Percentiles rank a stretch among this genome's conserved stretches.
phyloP scores from a whole-genome alignment of 2,113 vertebrate genomes.

The Triplophysa rosa region DNA sequence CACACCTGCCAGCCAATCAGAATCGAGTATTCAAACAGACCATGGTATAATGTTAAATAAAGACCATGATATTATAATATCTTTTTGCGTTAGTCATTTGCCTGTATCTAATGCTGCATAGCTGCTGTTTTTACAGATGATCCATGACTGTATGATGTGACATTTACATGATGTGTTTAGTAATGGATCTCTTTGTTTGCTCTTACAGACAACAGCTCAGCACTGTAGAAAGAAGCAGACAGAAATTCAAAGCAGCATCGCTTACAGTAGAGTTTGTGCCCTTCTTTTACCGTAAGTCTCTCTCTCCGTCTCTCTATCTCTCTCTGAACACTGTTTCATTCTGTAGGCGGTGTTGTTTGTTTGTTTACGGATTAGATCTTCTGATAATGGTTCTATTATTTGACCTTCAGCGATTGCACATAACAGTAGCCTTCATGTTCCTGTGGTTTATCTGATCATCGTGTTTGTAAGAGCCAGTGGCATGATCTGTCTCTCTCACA shows the following conservation, averaged over 20 bases:
- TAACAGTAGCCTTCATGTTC: slow-evolving; percentile 50
- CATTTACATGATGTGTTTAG: not conserved
- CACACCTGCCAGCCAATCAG: too few relatives aligned
- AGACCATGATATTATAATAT: too few relatives aligned
- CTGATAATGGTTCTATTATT: slow-evolving; percentile 58
- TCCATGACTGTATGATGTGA: not conserved
- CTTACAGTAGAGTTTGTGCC: slow-evolving; percentile 97
- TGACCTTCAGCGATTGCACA: slow-evolving; percentile 45
- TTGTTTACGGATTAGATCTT: slow-evolving; percentile 54
- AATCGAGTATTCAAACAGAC: too few relatives aligned
- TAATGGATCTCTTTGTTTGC: slow-evolving; percentile 19
- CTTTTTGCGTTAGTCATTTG: not conserved
- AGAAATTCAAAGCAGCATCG: slow-evolving; percentile 93
- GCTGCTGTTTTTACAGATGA: not conserved
- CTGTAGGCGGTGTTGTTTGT: slow-evolving; percentile 56
- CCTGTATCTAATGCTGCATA: not conserved
- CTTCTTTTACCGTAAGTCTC: slow-evolving; percentile 95
- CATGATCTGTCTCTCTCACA: not conserved
- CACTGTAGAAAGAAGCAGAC: slow-evolving; percentile 89
- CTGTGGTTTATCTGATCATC: not conserved
- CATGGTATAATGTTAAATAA: too few relatives aligned
- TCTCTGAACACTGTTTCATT: too few relatives aligned
- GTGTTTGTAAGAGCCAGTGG: not conserved
- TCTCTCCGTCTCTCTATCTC: not conserved
- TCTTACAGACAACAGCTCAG: slow-evolving; percentile 79